Conservation (phyloP, 2,888 invertebrate species). For the Anaspis maculata region DNA sequence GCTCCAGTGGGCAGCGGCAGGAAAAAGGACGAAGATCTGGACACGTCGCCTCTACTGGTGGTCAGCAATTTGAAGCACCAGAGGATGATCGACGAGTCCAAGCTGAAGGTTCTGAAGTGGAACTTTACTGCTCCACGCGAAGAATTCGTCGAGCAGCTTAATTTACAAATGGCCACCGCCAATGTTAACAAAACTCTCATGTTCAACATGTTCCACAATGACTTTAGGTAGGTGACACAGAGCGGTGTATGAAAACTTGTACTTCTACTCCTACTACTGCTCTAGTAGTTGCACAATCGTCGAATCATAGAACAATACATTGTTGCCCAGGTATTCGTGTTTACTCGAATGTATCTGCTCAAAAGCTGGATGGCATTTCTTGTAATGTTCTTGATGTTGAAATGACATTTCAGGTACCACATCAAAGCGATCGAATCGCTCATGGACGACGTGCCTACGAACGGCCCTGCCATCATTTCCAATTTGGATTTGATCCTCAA, state of each 20-base stretch:
- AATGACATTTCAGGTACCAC: slow-evolving; percentile 62
- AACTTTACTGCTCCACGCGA: slow-evolving; percentile 88
- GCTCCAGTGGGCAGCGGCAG: slow-evolving; percentile 41
- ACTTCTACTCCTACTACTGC: background rate
- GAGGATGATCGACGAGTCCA: slow-evolving; percentile 88
- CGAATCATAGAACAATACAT: no score
- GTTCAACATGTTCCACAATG: slow-evolving; percentile 88
- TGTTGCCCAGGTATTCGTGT: background rate
- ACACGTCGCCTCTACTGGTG: slow-evolving; percentile 68
- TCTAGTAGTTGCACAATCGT: no score
- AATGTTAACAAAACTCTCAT: slow-evolving; percentile 82
- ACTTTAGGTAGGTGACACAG: slow-evolving; percentile 73
- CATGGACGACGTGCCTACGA: slow-evolving; percentile 72
- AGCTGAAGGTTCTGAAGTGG: slow-evolving; percentile 89
- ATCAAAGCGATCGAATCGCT: slow-evolving; percentile 90
- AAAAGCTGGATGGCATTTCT: no score
- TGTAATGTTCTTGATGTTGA: background rate
- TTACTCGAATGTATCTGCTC: no score
- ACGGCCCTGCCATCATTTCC: slow-evolving; percentile 69
- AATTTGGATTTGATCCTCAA: slow-evolving; percentile 93
- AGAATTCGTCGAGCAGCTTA: slow-evolving; percentile 88
- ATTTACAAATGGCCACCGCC: slow-evolving; percentile 82
- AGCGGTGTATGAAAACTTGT: background rate
- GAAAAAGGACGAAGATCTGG: slow-evolving; percentile 82
- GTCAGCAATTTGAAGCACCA: slow-evolving; percentile 86